Evolutionary conservation across 2,888 invertebrate genomes (phyloP).

Genomic region (Suillia variegata): DNA sequence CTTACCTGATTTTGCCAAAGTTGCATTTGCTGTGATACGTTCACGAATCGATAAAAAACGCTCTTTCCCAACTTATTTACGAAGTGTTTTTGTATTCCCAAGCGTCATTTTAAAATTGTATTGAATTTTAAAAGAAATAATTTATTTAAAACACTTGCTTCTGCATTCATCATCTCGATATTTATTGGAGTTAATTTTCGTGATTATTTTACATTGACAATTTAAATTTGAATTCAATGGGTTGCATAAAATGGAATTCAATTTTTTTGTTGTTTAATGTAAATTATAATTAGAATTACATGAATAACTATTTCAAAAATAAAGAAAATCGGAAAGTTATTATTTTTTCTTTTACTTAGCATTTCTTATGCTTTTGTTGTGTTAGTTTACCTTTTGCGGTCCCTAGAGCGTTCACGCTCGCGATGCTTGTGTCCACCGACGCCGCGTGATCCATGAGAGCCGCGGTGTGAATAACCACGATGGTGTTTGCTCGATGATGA

Average conservation of each 20-base stretch:
- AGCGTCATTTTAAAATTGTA: too few relatives aligned
- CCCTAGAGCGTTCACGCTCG: slow-evolving; percentile 52
- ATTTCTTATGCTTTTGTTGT: too few relatives aligned
- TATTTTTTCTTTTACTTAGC: slow-evolving; percentile 18
- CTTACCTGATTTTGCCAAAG: not conserved
- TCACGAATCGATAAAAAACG: not conserved
- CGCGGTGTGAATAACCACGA: slow-evolving; percentile 52
- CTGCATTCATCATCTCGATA: too few relatives aligned
- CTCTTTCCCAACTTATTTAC: too few relatives aligned
- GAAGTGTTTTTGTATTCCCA: too few relatives aligned
- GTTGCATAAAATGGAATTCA: not conserved
- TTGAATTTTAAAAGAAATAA: too few relatives aligned
- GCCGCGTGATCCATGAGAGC: slow-evolving; percentile 41
- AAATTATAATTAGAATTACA: not conserved
- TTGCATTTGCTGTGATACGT: not conserved
- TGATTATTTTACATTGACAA: not conserved
- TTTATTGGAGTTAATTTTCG: too few relatives aligned
- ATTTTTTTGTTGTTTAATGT: not conserved
- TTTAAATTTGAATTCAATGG: not conserved
- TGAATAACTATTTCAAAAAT: not conserved
- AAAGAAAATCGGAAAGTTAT: slow-evolving; percentile 7
- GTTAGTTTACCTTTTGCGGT: slow-evolving; percentile 51
- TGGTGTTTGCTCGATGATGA: slow-evolving; percentile 51
- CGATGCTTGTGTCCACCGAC: slow-evolving; percentile 54
- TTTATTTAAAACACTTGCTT: too few relatives aligned